Base-by-base conservation (phyloP, 2,113 vertebrate species). In the Bubo blakistoni region DNA sequence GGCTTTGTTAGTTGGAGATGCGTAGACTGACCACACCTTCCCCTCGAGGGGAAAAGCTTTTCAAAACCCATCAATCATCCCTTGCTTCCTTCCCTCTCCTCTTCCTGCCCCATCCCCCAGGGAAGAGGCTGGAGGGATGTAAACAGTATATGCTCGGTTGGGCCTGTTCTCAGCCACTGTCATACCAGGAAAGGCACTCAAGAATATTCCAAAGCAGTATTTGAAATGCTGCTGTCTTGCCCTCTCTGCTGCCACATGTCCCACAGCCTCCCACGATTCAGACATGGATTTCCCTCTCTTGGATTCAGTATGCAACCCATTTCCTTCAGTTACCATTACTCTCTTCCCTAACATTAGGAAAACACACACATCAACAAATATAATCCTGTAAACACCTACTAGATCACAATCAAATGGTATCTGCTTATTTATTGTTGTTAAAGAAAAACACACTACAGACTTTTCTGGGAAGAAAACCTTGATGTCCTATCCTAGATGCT, bases 61-160 rank as follows among this genome's bases (percentile, higher is more conserved):
- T 80, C 47, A 88, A 92, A 88, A 80, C 63, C 83, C 72, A 90
- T 93, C 92, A 90, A 87, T 93, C 95, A 89, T 80, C 34, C 81
- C 59, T 72, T 40, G 51, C 72, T 97, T 94, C 88, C 87, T 89
- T 94, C 55, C 72, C 62, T 94, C 93, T 92, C 32, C 83, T 88
- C 88, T 96, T 96, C 90, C 91, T 97, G 73, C 62, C 58, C 47
- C 91, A 91, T 71, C 76, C 92, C 90, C 87, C 74, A 81, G 86
- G 86, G 96, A 94, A 97, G 42, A 96, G 83, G 83, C 74, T 87
- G 66, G 55, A 91, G 62, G 74, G 93, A 94, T 93, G 59, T 90
- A 96, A 90, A 91, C 73, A 77, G 78, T 92, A 1, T 29, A 67
- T 58, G 73, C 91, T 82, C 10, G 9, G 67, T 5, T 52, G 47